phyloP scores from a whole-genome alignment of 92 coral and sea anemone species.

The Siderastrea siderea region DNA sequence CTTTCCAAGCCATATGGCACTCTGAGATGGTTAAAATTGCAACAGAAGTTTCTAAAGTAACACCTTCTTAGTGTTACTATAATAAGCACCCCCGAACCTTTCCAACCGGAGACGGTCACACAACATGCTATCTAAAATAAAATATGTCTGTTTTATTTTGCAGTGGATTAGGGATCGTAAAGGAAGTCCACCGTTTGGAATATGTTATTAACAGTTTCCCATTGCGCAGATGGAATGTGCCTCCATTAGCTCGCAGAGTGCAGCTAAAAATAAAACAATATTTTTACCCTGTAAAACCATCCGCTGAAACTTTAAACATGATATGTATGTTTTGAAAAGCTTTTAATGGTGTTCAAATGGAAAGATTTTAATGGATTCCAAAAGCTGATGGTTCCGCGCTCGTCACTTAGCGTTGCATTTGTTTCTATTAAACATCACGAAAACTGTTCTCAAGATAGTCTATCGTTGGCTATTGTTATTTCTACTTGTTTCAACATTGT shows the following conservation, averaged over 20 bases:
- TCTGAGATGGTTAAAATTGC: not conserved
- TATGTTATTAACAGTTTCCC: not conserved
- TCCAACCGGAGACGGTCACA: too few species aligned
- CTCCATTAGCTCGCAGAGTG: not conserved
- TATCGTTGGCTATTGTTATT: not conserved
- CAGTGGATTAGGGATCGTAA: not conserved
- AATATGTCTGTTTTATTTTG: not conserved
- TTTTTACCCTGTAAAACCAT: not conserved
- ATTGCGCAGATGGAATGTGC: too few species aligned
- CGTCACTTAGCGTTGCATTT: conserved; percentile 36
- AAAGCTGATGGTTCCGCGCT: not conserved
- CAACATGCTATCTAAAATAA: not conserved
- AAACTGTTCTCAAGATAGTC: not conserved
- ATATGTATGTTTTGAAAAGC: conserved; percentile 15
- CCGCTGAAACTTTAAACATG: conserved; percentile 34
- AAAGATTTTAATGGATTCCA: not conserved
- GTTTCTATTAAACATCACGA: not conserved
- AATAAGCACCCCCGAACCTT: not conserved
- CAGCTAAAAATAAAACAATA: not conserved
- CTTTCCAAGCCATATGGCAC: conserved; percentile 51
- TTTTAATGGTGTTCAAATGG: conserved; percentile 7
- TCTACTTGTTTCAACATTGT: not conserved
- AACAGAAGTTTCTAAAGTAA: conserved; percentile 21
- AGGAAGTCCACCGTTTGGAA: not conserved
- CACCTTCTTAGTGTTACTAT: not conserved